Conservation (phyloP, 2,888 invertebrate species). For the Octonoba sinensis region DNA sequence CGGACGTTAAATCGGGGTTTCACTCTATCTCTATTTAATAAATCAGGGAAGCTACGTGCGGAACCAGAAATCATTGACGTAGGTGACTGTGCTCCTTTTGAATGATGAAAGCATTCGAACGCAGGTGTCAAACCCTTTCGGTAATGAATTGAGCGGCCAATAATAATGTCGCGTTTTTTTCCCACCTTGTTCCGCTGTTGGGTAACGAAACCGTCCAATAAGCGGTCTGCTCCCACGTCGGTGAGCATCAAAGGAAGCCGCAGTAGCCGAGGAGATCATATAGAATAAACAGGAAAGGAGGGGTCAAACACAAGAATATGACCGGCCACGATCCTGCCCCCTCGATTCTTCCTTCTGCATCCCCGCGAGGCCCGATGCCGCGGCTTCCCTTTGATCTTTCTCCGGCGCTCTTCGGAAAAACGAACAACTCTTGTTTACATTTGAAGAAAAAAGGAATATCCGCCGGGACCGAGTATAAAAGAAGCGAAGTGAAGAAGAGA, state of each 20-base stretch:
- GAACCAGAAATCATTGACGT: no score
- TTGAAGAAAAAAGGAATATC: constrained; percentile 10
- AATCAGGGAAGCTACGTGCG: no score
- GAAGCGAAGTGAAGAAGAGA: no score
- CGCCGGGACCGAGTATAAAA: not conserved
- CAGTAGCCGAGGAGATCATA: constrained; percentile 36
- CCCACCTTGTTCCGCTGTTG: not conserved
- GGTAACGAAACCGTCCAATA: no score
- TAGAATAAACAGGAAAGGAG: constrained; percentile 28
- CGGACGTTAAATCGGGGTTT: no score
- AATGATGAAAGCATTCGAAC: no score
- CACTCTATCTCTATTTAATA: no score
- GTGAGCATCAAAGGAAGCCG: constrained; percentile 19
- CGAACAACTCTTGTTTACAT: constrained; percentile 52
- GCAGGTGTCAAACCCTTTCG: no score
- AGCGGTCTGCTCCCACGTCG: constrained; percentile 1
- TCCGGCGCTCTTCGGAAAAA: constrained; percentile 26
- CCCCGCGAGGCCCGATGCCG: constrained; percentile 25
- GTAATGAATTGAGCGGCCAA: no score
- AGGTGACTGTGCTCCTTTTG: no score
- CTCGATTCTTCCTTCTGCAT: constrained; percentile 13
- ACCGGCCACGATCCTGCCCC: not conserved
- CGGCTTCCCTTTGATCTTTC: constrained; percentile 18
- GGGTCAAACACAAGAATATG: constrained; percentile 11
- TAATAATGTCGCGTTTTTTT: not conserved